phyloP scores from a whole-genome alignment of 2,113 vertebrate genomes.

The Oxyruncus cristatus region DNA sequence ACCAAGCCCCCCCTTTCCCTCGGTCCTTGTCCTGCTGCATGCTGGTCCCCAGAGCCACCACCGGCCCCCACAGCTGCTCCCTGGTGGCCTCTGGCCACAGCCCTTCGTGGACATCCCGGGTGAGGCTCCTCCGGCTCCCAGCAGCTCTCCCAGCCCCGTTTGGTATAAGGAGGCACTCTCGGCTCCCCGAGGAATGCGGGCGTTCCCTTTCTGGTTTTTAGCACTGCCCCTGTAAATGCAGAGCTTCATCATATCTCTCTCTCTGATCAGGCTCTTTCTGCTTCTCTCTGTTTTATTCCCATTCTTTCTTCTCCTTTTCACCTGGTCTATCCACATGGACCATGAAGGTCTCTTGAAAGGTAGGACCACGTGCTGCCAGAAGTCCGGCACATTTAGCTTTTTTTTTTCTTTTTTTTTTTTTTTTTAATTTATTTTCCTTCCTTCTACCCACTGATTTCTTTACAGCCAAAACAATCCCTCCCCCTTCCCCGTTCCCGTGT shows the following conservation, averaged over 20 bases:
- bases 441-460: slow-evolving; percentile 16
- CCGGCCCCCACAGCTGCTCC: neutral
- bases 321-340: slow-evolving; percentile 71
- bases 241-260: slow-evolving; percentile 38
- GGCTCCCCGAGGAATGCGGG: slow-evolving; percentile 5
- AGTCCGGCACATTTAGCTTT: slow-evolving; percentile 45
- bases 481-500: neutral
- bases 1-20: rapidly evolving
- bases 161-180: slow-evolving; percentile 44
- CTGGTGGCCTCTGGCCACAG: neutral
- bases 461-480: slow-evolving; percentile 1
- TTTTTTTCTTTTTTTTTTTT: neutral
- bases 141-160: neutral
- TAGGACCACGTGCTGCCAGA: slow-evolving; percentile 69
- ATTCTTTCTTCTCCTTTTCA: slow-evolving; percentile 71
- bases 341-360: slow-evolving; percentile 85
- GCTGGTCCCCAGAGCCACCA: rapidly evolving
- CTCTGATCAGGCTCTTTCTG: slow-evolving; percentile 65
- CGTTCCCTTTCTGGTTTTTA: neutral
- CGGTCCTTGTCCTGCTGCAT: neutral
- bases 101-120: neutral
- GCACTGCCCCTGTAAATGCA: slow-evolving; percentile 41
- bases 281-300: slow-evolving; percentile 70
- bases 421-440: neutral
- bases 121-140: neutral